Base-by-base conservation (phyloP, 2,797 vertebrate genomes). In the Peromyscus attwateri region DNA sequence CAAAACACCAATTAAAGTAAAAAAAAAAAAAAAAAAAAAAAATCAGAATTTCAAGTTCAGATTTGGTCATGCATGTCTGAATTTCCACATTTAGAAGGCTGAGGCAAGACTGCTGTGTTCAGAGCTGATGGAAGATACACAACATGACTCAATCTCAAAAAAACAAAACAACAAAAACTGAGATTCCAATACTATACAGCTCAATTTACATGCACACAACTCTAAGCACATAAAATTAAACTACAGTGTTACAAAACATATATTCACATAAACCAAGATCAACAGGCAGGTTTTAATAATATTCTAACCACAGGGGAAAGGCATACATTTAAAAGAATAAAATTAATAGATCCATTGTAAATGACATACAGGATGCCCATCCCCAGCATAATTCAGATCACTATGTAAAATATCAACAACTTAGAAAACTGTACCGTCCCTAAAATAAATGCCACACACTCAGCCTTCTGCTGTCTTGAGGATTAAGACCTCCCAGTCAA, bases 401-500 rank as follows among this genome's bases (percentile, higher is more conserved):
- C 40, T 31, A 8, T 4, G 76, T 34, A 62, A 71, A 52, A 88
- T 46, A 31, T 16, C 66, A 37, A 34, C 27, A 90, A 46, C 52
- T 40, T 82, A 92, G 95, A 46, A 68, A 96, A 95, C 34, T 0
- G 8, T n/a, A 52, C 16, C 73, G 73, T 80, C 8, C 34, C 66
- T 25, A 81, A 96, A 95, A 85, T 40, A 77, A 52, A 40, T 8
- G 49, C 2, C 76, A 66, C 3, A 0, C 11, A 23, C 0, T 13
- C 89, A 92, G 70, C 68, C 70, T 95, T 94, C 37, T 9, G 34
- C 76, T 55, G 2, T 7, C 73, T 0, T 64, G 46, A 10, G 68
- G 37, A 55, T 17, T 27, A 95, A 80, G 93, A 90, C 43, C 68
- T 79, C 25, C 75, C 73, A 96, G 60, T 31, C 0, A 46, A 96